phyloP scores from a whole-genome alignment of 2,797 vertebrate species.

The Enteromius fasciolatus region DNA sequence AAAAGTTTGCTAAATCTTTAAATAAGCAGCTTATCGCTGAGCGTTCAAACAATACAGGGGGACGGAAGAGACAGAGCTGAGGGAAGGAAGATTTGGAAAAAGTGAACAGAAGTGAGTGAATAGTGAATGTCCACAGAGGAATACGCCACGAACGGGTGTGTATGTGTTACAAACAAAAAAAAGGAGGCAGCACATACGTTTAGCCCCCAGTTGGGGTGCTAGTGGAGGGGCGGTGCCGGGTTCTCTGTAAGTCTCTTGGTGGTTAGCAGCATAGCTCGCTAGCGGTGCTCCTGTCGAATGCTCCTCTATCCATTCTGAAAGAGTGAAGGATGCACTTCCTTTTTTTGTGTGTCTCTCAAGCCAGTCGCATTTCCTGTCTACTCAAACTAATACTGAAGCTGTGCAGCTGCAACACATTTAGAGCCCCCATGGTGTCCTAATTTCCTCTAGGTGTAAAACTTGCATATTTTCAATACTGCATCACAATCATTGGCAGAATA shows the following conservation, averaged over 20 bases:
- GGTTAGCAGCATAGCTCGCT: constrained; percentile 87
- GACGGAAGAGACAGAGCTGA: constrained; percentile 22
- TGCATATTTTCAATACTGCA: constrained; percentile 32
- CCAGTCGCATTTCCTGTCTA: constrained; percentile 41
- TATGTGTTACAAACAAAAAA: constrained; percentile 32
- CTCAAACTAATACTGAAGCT: constrained; percentile 47
- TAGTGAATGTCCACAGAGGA: constrained; percentile 40
- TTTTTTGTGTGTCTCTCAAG: constrained; percentile 60
- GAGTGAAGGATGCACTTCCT: constrained; percentile 69
- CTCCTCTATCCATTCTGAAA: constrained; percentile 95
- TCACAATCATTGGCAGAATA: constrained; percentile 39
- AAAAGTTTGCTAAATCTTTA: constrained; percentile 9
- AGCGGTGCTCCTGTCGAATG: constrained; percentile 84
- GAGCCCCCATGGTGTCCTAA: constrained; percentile 16
- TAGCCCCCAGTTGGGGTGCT: constrained; percentile 75
- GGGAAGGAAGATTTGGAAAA: constrained; percentile 33
- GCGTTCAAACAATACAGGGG: constrained; percentile 27
- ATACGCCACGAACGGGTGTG: constrained; percentile 30
- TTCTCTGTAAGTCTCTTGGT: constrained; percentile 91
- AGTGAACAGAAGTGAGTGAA: constrained; percentile 43
- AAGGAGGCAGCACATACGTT: constrained; percentile 73
- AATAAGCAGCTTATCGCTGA: constrained; percentile 1
- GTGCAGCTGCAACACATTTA: constrained; percentile 18
- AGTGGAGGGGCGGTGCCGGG: constrained; percentile 74
- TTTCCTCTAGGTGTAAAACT: background rate